A percentile compares a stretch with the other conserved stretches of the same genome.
phyloP scores from a whole-genome alignment of 2,888 invertebrate species.

The Diloba caeruleocephala region DNA sequence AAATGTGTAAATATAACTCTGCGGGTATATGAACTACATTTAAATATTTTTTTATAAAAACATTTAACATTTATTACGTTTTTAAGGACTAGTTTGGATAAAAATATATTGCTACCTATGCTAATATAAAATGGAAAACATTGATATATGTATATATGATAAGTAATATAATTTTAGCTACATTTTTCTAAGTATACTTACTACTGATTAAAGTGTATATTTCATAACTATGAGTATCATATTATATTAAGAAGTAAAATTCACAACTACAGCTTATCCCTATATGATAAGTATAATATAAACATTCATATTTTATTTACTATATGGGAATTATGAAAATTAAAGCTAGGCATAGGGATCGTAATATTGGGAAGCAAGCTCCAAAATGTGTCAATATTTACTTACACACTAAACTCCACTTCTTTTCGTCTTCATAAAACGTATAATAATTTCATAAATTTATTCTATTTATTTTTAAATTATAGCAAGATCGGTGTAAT shows the following conservation, averaged over 20 bases:
- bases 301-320: background rate
- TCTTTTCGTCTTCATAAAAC: background rate
- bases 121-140: slow-evolving; percentile 19
- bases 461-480: background rate
- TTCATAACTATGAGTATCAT: background rate
- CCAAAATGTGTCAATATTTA: background rate
- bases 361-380: slow-evolving; percentile 5
- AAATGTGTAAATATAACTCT: slow-evolving; percentile 50
- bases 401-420: slow-evolving; percentile 3
- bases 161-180: too few species aligned
- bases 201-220: slow-evolving; percentile 20
- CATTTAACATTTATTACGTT: slow-evolving; percentile 70
- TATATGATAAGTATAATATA: background rate
- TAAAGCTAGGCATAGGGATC: slow-evolving; percentile 7
- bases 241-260: slow-evolving; percentile 5
- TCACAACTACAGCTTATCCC: too few species aligned
- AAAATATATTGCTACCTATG: slow-evolving; percentile 3
- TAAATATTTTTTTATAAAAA: slow-evolving; percentile 80
- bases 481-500: slow-evolving; percentile 3
- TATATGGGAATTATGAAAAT: slow-evolving; percentile 6
- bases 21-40: slow-evolving; percentile 85
- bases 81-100: slow-evolving; percentile 23
- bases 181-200: slow-evolving; percentile 10
- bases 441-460: slow-evolving; percentile 8
- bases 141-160: slow-evolving; percentile 14